Conservation (phyloP, 2,797 vertebrate species). For the Pseudotriccus pelzelni region DNA sequence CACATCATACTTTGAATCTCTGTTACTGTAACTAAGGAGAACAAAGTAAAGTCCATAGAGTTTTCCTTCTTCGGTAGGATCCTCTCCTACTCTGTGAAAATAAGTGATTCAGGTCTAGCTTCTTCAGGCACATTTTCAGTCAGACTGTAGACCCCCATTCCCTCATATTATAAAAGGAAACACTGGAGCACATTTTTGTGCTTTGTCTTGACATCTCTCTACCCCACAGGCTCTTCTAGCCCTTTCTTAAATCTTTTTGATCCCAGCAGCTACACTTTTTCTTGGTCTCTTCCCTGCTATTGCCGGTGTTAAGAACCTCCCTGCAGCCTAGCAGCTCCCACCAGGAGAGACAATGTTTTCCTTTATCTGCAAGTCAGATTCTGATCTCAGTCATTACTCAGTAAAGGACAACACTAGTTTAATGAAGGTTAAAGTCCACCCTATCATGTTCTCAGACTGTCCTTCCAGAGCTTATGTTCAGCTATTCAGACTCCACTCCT, state of each 20-base stretch:
- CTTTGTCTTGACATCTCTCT: not conserved
- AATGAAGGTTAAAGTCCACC: not conserved
- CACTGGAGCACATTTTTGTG: not conserved
- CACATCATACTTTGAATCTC: not conserved
- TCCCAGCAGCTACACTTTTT: not conserved
- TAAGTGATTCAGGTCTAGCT: not conserved
- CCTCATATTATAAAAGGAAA: not conserved
- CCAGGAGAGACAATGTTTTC: accelerated
- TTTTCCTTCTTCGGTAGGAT: not conserved
- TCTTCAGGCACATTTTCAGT: not conserved
- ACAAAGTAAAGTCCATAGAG: accelerated
- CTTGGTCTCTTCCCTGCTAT: not conserved
- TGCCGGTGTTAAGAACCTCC: not conserved
- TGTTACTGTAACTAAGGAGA: not conserved
- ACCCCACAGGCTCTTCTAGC: not conserved
- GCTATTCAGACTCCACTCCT: not conserved
- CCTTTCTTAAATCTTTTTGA: not conserved
- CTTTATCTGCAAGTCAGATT: not conserved
- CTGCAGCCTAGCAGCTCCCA: not conserved
- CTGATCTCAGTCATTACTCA: not conserved
- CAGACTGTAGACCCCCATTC: not conserved
- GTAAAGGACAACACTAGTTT: not conserved
- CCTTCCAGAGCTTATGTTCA: not conserved
- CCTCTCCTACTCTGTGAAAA: not conserved
- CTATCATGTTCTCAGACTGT: not conserved